Percentiles rank a stretch among this genome's conserved stretches.
Evolutionary conservation across 2,113 vertebrate species (phyloP).

Genomic region (Sardina pilchardus): DNA sequence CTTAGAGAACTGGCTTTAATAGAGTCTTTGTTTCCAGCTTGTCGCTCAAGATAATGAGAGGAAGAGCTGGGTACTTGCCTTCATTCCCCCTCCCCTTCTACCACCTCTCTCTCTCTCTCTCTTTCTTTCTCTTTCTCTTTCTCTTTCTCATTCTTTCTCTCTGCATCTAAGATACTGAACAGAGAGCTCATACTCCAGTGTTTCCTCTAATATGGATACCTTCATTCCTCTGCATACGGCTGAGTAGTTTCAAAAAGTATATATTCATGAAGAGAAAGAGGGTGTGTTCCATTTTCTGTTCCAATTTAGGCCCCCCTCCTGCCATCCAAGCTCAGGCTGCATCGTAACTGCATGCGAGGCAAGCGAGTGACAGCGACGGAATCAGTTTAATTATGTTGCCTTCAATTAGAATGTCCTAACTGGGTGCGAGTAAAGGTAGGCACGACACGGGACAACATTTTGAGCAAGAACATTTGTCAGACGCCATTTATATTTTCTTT

Average conservation of each 20-base stretch:
- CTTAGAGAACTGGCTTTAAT: constrained; percentile 60
- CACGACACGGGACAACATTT: too few relatives aligned
- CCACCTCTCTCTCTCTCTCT: constrained; percentile 27
- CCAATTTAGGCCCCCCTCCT: too few relatives aligned
- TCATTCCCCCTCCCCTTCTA: constrained; percentile 28
- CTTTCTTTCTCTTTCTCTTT: background rate
- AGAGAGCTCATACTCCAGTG: too few relatives aligned
- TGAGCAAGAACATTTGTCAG: too few relatives aligned
- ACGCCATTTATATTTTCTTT: too few relatives aligned
- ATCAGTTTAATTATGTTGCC: too few relatives aligned
- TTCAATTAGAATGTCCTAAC: too few relatives aligned
- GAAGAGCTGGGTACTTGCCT: constrained; percentile 51
- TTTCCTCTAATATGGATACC: background rate
- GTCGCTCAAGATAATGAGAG: constrained; percentile 67
- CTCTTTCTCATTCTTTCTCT: constrained; percentile 36
- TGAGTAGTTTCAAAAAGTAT: background rate
- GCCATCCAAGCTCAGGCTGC: too few relatives aligned
- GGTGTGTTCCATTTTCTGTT: too few relatives aligned
- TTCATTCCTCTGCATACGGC: background rate
- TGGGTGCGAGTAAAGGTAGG: too few relatives aligned
- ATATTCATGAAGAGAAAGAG: background rate
- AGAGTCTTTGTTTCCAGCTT: constrained; percentile 62
- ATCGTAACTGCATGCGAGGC: too few relatives aligned
- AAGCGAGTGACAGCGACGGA: too few relatives aligned
- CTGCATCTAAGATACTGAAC: constrained; percentile 24